Base-by-base conservation (phyloP, 2,113 vertebrate genomes). In the Puffinus mauretanicus region DNA sequence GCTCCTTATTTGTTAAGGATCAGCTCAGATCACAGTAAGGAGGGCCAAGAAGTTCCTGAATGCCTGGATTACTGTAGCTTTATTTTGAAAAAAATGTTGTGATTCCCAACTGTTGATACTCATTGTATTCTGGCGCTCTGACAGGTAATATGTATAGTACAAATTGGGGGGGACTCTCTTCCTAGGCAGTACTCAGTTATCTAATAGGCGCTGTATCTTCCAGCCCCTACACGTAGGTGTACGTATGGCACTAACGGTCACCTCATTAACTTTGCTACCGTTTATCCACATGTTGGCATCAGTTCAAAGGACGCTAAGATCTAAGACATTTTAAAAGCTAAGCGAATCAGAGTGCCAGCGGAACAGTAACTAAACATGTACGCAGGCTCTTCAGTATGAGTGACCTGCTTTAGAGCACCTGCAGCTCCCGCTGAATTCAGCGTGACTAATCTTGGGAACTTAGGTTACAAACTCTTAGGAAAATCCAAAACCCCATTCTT, bases 201-300 rank as follows among this genome's bases (percentile, higher is more conserved):
- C 13, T 29, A 49, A 29, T 4, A 29, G 55, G 14, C 0, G 1
- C 30, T 51, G 26, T 2, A 20, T 40, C 32, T 71, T 38, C 49
- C 2, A 18, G 8, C 13, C 38, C 29, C 16, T 8, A 5, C 22
- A 17, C 1, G 0, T 1, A 24, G 54, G 17, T 10, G 7, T 72
- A 61, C 4, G 1, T 18, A 5, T 14, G 42, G 26, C 27, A n/a
- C 20, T 30, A 46, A 9, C 8, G 38, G n/a, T 16, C 51, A 75
- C 69, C 52, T 54, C 32, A 30, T 22, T 40, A 49, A 30, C 66
- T 65, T 29, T 69, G 40, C 38, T 88, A 38, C 46, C 13, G 14
- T 72, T 66, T 78, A 54, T 78, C 58, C 36, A 38, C 40, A 8
- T 19, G 32, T 70, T 77, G 34, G 16, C 36, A 40, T 36, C 40